Base-by-base conservation (phyloP, 1,140 invertebrate genomes). In the Drosophila pseudoobscura region DNA sequence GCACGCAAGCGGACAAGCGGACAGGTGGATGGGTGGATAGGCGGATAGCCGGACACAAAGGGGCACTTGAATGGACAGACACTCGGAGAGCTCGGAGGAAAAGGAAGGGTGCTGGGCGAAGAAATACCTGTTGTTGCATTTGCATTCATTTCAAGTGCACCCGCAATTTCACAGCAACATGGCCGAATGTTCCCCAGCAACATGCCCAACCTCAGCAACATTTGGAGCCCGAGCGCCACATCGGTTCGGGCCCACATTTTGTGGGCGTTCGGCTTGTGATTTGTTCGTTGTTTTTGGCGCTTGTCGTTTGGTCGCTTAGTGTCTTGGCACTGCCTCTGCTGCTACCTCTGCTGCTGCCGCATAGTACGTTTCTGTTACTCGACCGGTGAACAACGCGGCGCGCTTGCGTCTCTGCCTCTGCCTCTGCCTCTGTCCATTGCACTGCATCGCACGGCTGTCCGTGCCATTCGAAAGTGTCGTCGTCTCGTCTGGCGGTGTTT, bases 311-410 rank as follows among this genome's bases (percentile, higher is more conserved):
- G 64, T 69, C 44, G 66, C 45, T 35, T 69, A 29, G 65, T 29
- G 29, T 22, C 35, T 49, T 44, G 50, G 35, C n/a, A n/a, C n/a
- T n/a, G n/a, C n/a, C 55, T 26, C 44, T 45, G 44, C 31, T 35
- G 9, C 24, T 24, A 46, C 41, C 35, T 43, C 39, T 51, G 59
- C 45, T 31, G 35, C 69, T 82, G 35, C 69, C 79, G 35, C 35
- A 39, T 60, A 88, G 83, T 88, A 68, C 72, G 68, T 64, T 78
- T 88, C 72, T 82, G 78, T 70, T 72, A 76, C 52, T 76, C 79
- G 83, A 31, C 60, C 75, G 64, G 61, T 52, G 47, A 79, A 69
- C 78, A 66, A 76, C 78, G 70, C 76, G 72, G 49, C 75, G 83
- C 83, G 83, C 79, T 63, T 75, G 59, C 43, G 59, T 69, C 59